Evolutionary conservation across 2,888 invertebrate genomes (phyloP).

Genomic region (Mimumesa dahlbomi): DNA sequence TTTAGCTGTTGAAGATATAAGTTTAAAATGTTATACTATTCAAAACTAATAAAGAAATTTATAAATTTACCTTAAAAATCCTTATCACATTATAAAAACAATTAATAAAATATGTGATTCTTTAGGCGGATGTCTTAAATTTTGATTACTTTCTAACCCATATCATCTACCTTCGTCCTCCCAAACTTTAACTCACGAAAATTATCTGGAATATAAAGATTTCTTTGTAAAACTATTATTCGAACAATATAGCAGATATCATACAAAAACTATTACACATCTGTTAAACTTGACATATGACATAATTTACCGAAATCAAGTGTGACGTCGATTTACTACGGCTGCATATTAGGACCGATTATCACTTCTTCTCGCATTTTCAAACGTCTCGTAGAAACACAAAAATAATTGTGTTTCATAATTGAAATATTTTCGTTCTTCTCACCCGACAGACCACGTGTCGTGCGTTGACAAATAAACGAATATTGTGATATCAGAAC

Average conservation of each 20-base stretch:
- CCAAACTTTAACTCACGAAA: not conserved
- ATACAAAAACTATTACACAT: not conserved
- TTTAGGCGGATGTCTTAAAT: not conserved
- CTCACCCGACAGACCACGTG: slow-evolving; percentile 11
- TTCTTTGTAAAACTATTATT: slow-evolving; percentile 3
- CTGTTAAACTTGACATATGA: no score
- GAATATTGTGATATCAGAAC: no score
- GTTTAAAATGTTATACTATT: not conserved
- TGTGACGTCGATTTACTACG: not conserved
- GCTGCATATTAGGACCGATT: slow-evolving; percentile 2
- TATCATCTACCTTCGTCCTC: slow-evolving; percentile 11
- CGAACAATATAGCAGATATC: not conserved
- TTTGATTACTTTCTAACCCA: not conserved
- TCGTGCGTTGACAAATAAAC: no score
- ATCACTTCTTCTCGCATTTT: slow-evolving; percentile 1
- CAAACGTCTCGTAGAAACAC: not conserved
- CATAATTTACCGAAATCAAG: slow-evolving; percentile 14
- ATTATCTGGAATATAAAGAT: slow-evolving; percentile 9
- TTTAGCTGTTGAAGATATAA: no score
- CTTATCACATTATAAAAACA: not conserved
- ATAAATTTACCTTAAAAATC: slow-evolving; percentile 26
- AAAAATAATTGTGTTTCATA: slow-evolving; percentile 13
- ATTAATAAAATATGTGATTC: not conserved
- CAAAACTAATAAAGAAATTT: not conserved
- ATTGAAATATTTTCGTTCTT: not conserved